phyloP scores from a whole-genome alignment of 1,140 invertebrate genomes.

The Ephestia elutella region DNA sequence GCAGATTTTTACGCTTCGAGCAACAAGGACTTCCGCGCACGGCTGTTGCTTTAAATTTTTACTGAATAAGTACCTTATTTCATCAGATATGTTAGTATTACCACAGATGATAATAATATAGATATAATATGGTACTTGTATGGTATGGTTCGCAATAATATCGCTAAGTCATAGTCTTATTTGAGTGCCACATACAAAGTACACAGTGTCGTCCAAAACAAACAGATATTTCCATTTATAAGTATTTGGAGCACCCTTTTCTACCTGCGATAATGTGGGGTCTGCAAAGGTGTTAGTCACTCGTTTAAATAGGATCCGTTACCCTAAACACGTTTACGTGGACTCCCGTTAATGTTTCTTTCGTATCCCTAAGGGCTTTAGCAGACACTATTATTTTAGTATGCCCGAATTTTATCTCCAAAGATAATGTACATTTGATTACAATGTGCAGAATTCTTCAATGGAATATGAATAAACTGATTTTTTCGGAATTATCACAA shows the following conservation, averaged over 20 bases:
- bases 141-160: too few species aligned
- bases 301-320: conserved; percentile 8
- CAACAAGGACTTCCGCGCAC: too few species aligned
- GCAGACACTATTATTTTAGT: not conserved
- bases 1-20: too few species aligned
- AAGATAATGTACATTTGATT: too few species aligned
- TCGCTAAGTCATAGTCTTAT: not conserved
- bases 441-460: too few species aligned
- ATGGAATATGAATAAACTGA: too few species aligned
- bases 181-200: not conserved
- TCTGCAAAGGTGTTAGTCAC: conserved; percentile 5
- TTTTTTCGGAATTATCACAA: too few species aligned
- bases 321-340: conserved; percentile 3
- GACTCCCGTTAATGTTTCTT: not conserved
- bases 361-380: not conserved
- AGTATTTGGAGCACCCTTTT: conserved; percentile 5
- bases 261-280: conserved; percentile 2
- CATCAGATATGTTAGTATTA: too few species aligned
- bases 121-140: too few species aligned
- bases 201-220: not conserved
- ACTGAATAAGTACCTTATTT: too few species aligned
- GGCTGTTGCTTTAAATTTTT: too few species aligned
- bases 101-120: too few species aligned
- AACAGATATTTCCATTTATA: not conserved
- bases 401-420: not conserved